Evolutionary conservation across 53 echinoderm and acorn worm species (phyloP).

Genomic region (Luidia sarsii): DNA sequence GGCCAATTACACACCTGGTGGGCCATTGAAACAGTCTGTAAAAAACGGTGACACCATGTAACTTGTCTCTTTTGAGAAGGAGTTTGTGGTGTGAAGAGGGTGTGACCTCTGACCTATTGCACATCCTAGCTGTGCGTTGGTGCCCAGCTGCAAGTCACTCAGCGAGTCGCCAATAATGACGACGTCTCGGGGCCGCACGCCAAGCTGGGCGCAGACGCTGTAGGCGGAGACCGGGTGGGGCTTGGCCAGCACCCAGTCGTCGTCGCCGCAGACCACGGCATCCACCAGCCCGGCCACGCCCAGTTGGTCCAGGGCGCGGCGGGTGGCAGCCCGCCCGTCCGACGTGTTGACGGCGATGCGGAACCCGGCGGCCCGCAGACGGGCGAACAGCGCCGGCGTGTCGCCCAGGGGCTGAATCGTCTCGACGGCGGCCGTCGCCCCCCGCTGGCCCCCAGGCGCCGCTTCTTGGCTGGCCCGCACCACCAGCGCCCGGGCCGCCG

Average conservation of each 20-base stretch:
- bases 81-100: no score
- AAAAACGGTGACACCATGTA: no score
- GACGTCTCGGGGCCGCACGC: slow-evolving; percentile 59
- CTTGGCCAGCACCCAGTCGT: slow-evolving; percentile 63
- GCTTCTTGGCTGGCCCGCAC: slow-evolving; percentile 8
- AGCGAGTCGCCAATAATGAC: slow-evolving; percentile 77
- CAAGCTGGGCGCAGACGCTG: slow-evolving; percentile 64
- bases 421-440: background rate
- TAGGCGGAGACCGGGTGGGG: slow-evolving; percentile 67
- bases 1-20: no score
- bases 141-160: slow-evolving; percentile 67
- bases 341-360: slow-evolving; percentile 82
- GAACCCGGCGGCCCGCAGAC: slow-evolving; percentile 57
- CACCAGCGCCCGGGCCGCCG: background rate
- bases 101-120: slow-evolving; percentile 73
- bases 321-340: slow-evolving; percentile 67
- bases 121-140: slow-evolving; percentile 64
- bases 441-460: slow-evolving; percentile 10
- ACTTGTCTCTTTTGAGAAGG: no score
- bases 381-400: slow-evolving; percentile 46
- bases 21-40: no score
- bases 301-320: slow-evolving; percentile 49
- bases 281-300: slow-evolving; percentile 69
- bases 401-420: slow-evolving; percentile 47
- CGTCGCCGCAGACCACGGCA: slow-evolving; percentile 72